Percentiles rank a stretch among this genome's conserved stretches.
phyloP scores from a whole-genome alignment of 2,888 invertebrate genomes.

The Diarsia brunnea region DNA sequence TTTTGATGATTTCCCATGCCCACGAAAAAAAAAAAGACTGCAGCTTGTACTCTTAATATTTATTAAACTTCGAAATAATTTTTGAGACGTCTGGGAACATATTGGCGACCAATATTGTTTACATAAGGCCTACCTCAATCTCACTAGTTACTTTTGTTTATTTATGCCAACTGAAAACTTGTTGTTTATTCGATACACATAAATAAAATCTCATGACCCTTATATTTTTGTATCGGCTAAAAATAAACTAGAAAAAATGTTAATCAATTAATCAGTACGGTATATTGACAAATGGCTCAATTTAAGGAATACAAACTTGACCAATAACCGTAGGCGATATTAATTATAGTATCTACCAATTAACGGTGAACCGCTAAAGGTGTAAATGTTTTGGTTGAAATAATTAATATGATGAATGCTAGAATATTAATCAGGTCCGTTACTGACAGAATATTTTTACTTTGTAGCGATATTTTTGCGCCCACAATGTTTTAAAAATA shows the following conservation, averaged over 20 bases:
- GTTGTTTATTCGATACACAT: not conserved
- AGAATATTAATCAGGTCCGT: conserved; percentile 14
- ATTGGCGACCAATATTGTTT: too few species aligned
- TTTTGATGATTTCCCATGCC: too few species aligned
- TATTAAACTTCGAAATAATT: too few species aligned
- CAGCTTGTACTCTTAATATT: not conserved
- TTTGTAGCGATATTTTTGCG: not conserved
- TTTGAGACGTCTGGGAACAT: not conserved
- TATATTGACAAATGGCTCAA: conserved; percentile 27
- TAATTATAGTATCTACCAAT: conserved; percentile 12
- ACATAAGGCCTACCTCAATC: not conserved
- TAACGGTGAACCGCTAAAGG: conserved; percentile 19
- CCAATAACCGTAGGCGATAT: conserved; percentile 1
- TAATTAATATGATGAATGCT: conserved; percentile 29
- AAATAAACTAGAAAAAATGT: not conserved
- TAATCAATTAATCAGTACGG: conserved; percentile 12
- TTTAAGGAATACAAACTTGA: conserved; percentile 11
- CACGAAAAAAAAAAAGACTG: too few species aligned
- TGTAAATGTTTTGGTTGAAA: conserved; percentile 11
- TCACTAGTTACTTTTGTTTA: not conserved
- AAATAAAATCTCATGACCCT: not conserved
- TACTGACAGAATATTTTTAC: conserved; percentile 5
- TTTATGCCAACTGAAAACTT: not conserved
- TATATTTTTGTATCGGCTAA: not conserved
- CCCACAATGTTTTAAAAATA: not conserved